Conservation (phyloP, 2,888 invertebrate species). For the Lutraria lutraria region DNA sequence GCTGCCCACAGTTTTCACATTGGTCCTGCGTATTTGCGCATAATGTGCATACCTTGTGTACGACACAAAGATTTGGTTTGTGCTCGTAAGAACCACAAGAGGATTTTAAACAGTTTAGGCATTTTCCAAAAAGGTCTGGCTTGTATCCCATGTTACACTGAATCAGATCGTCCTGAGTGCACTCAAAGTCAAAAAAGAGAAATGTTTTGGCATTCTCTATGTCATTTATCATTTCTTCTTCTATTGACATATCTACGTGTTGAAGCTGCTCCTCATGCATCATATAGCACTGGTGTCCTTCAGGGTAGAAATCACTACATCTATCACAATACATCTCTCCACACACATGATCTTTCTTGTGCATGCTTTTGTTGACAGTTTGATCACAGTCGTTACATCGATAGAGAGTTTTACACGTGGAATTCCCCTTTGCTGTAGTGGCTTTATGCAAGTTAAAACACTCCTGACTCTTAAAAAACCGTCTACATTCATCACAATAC, state of each 20-base stretch:
- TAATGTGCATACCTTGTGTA: slow-evolving; percentile 49
- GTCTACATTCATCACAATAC: slow-evolving; percentile 29
- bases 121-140: slow-evolving; percentile 24
- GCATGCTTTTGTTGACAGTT: too few species aligned
- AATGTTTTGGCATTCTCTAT: not conserved
- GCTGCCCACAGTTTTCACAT: slow-evolving; percentile 54
- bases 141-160: slow-evolving; percentile 45
- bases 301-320: too few species aligned
- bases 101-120: slow-evolving; percentile 60
- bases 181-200: slow-evolving; percentile 61
- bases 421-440: not conserved
- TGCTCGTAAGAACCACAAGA: slow-evolving; percentile 58
- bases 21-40: slow-evolving; percentile 19
- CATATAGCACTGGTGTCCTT: too few species aligned
- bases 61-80: slow-evolving; percentile 62
- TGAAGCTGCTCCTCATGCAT: too few species aligned
- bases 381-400: too few species aligned
- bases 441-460: slow-evolving; percentile 48
- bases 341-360: too few species aligned
- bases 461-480: slow-evolving; percentile 43
- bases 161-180: slow-evolving; percentile 39
- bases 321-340: too few species aligned
- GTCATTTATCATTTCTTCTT: too few species aligned
- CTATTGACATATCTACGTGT: too few species aligned
- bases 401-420: too few species aligned